Conservation (phyloP, 2,888 invertebrate species). For the Bombyx huttoni region DNA sequence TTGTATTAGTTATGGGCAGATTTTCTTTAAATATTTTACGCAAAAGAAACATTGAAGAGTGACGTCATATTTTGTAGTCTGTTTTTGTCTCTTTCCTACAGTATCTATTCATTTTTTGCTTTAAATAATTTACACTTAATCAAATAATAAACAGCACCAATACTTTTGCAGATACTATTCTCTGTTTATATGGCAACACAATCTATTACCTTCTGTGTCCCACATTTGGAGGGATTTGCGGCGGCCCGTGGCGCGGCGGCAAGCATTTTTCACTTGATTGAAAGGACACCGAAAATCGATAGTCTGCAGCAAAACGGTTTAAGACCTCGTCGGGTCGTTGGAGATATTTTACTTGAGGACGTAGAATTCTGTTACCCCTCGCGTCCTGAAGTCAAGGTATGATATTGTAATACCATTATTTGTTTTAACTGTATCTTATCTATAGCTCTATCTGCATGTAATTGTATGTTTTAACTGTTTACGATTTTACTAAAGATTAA, state of each 20-base stretch:
- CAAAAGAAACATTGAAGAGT: too few species aligned
- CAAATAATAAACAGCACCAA: too few species aligned
- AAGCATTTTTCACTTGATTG: constrained; percentile 80
- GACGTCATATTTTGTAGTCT: too few species aligned
- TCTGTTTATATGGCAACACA: constrained; percentile 83
- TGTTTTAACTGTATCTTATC: background rate
- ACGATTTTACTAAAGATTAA: too few species aligned
- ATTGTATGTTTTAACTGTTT: too few species aligned
- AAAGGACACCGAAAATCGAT: constrained; percentile 80
- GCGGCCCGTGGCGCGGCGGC: constrained; percentile 81
- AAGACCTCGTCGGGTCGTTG: constrained; percentile 71
- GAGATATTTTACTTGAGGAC: constrained; percentile 78
- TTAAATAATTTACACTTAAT: too few species aligned
- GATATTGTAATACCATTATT: background rate
- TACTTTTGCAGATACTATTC: constrained; percentile 74
- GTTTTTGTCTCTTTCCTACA: too few species aligned
- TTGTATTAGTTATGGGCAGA: too few species aligned
- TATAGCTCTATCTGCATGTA: too few species aligned
- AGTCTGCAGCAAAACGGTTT: constrained; percentile 74
- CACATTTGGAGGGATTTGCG: constrained; percentile 82
- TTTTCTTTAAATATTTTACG: too few species aligned
- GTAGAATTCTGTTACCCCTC: constrained; percentile 86
- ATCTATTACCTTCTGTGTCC: constrained; percentile 81
- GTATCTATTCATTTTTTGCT: too few species aligned
- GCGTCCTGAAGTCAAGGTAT: constrained; percentile 77